phyloP scores from a whole-genome alignment of 2,797 vertebrate species.

The Spinus pinus region DNA sequence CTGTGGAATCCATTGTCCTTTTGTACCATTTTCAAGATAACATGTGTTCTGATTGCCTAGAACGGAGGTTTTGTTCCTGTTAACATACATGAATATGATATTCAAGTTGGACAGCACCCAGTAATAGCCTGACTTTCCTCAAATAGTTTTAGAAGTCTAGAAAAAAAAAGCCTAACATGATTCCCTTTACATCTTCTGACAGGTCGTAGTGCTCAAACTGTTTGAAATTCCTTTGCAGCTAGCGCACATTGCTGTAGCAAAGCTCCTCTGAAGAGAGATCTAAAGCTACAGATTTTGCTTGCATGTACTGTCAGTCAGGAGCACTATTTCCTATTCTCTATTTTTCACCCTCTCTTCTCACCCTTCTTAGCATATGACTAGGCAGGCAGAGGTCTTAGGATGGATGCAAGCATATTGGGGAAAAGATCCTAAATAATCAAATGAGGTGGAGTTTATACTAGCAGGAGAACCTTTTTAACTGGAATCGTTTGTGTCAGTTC shows the following conservation, averaged over 20 bases:
- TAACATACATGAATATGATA: background rate
- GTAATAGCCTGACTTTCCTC: conserved; percentile 1
- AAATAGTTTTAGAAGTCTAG: conserved; percentile 17
- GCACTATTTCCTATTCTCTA: background rate
- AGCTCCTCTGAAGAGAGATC: conserved; percentile 30
- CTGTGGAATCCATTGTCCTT: conserved; percentile 31
- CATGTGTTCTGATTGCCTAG: background rate
- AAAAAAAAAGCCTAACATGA: background rate
- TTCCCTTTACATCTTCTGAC: conserved; percentile 35
- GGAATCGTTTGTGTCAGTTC: background rate
- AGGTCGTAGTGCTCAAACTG: conserved; percentile 14
- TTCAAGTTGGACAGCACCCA: conserved; percentile 19
- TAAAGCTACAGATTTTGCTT: conserved; percentile 55
- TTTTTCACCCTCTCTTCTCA: background rate
- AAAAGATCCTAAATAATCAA: background rate
- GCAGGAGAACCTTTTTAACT: background rate
- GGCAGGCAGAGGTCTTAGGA: background rate
- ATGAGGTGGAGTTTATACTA: background rate
- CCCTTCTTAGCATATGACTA: background rate
- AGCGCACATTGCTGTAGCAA: background rate
- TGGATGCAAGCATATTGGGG: background rate
- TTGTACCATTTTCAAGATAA: background rate
- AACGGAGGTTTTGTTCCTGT: background rate
- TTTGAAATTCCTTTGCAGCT: conserved; percentile 36
- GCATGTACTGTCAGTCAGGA: conserved; percentile 46